Evolutionary conservation across 2,113 vertebrate species (phyloP).

Genomic region (Amblyornis subalaris): DNA sequence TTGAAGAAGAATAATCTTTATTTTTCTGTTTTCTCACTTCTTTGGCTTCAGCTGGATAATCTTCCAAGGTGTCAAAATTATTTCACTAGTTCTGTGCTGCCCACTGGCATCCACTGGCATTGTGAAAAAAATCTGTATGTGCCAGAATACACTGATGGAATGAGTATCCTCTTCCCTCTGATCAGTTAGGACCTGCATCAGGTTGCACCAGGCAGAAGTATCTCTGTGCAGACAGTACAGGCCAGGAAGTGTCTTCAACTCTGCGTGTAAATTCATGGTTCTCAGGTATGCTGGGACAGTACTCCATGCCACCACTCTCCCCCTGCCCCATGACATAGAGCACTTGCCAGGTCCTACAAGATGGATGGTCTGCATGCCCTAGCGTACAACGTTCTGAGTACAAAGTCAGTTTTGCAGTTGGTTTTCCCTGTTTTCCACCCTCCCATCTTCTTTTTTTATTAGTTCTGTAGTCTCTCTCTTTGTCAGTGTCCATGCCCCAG

Average conservation of each 20-base stretch:
- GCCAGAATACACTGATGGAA: background rate
- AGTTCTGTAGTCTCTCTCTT: background rate
- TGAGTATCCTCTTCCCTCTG: background rate
- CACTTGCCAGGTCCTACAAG: background rate
- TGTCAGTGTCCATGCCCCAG: background rate
- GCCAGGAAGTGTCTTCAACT: background rate
- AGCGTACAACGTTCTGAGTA: background rate
- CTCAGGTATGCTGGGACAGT: background rate
- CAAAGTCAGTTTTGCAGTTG: background rate
- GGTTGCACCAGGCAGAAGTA: background rate
- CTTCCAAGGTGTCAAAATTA: background rate
- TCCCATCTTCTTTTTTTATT: background rate
- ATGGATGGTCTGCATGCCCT: background rate
- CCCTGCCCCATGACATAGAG: background rate
- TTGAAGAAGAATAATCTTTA: background rate
- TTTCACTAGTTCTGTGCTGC: background rate
- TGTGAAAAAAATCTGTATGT: background rate
- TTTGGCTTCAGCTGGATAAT: background rate
- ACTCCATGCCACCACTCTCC: background rate
- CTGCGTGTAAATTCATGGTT: rapidly evolving
- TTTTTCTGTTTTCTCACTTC: background rate
- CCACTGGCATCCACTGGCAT: background rate
- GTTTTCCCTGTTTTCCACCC: background rate
- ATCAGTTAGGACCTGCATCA: background rate
- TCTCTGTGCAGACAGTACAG: background rate